Evolutionary conservation across 2,888 invertebrate species (phyloP).

Genomic region (Anagyrus pseudococci): DNA sequence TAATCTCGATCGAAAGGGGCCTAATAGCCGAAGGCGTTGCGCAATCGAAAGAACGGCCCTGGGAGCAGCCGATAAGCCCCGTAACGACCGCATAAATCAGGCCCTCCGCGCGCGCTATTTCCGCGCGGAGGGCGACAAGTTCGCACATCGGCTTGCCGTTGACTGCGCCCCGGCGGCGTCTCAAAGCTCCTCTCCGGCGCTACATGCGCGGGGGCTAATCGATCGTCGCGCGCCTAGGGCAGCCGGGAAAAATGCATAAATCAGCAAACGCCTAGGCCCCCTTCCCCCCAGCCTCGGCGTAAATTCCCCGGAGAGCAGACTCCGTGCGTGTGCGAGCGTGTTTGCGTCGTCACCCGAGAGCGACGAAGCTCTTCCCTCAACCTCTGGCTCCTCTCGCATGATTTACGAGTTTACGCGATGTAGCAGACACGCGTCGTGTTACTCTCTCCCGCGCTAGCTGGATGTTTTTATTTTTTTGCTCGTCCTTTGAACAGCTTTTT

Average conservation of each 20-base stretch:
- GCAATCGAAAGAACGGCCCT: not conserved
- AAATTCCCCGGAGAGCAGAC: conserved; percentile 18
- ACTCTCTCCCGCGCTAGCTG: too few species aligned
- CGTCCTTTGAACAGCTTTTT: too few species aligned
- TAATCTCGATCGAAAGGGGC: too few species aligned
- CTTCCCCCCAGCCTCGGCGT: conserved; percentile 27
- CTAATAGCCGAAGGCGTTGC: not conserved
- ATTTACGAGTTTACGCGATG: conserved; percentile 20
- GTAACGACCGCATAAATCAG: not conserved
- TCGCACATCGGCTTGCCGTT: not conserved
- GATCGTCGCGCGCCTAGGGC: conserved; percentile 9
- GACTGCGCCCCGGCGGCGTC: not conserved
- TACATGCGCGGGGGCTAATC: too few species aligned
- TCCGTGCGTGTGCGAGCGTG: not conserved
- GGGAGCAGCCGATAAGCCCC: not conserved
- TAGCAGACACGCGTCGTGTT: not conserved
- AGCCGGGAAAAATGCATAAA: conserved; percentile 29
- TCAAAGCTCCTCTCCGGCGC: too few species aligned
- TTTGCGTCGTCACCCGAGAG: conserved; percentile 20
- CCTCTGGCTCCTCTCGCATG: conserved; percentile 1
- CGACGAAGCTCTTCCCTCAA: not conserved
- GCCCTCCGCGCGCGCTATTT: not conserved
- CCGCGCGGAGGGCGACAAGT: not conserved
- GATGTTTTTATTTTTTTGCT: too few species aligned
- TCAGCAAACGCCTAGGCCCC: too few species aligned